Evolutionary conservation across 37 sponge, comb jelly and placozoan species (phyloP), one percentile per base, ranked within the genome.

Genomic region (Oscarella lobularis): DNA sequence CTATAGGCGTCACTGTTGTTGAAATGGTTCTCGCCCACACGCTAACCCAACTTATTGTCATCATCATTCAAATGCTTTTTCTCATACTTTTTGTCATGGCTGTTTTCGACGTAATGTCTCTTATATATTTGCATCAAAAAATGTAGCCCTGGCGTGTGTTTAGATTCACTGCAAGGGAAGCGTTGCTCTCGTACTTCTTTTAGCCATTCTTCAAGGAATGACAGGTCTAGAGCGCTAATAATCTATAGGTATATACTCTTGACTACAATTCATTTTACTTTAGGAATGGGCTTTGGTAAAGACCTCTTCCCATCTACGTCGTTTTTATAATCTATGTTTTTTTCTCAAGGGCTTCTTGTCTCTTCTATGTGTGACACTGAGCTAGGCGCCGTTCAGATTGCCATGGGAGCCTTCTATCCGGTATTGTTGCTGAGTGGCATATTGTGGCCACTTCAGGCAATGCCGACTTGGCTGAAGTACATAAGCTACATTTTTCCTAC

Each of bases 11-110:
- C 39, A 88, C 78, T 69, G 85, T 81, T 5, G 36, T 79, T 6
- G 85, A 88, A 77, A 77, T 88, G 40, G 66, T 88, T 39, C 66
- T 84, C 9, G 48, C 89, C n/a, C 89, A 84, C 36, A 75, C 84
- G 27, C 31, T 84, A 35, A 84, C 70, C 1, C 38, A 39, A 6
- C 84, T 96, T 41, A 90, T 88, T 73, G 38, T 84, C 75, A 77
- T 92, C 36, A 65, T 92, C 67, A 67, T 92, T 39, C 90, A 96
- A 85, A 96, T 91, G 81, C 87, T 89, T 70, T 86, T 87, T 66
- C 83, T 87, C 86, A 85, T 96, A 41, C 40, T 84, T 36, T 75
- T 78, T 1, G 60, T 81, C 27, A 29, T 84, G 29, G 6, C 6
- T 32, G 71, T 4, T 4, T 68, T 68, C 71, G 31, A 68, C 33